phyloP scores from a whole-genome alignment of 2,888 invertebrate genomes.

The Cordilura impudica region DNA sequence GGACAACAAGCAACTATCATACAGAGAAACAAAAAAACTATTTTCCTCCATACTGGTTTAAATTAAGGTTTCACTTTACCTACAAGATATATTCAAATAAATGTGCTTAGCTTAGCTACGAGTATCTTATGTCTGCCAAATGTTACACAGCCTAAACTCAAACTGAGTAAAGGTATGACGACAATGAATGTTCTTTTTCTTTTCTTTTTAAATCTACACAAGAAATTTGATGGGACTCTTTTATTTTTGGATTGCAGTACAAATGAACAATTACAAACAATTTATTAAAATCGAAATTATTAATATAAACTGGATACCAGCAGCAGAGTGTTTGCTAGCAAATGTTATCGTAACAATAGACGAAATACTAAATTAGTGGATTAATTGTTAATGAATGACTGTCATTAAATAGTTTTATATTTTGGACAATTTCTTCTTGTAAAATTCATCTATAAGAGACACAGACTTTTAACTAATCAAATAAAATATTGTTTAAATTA shows the following conservation, averaged over 20 bases:
- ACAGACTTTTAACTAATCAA: background rate
- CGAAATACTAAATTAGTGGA: constrained; percentile 40
- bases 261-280: constrained; percentile 58
- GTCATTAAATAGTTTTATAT: constrained; percentile 50
- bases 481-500: background rate
- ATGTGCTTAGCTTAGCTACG: constrained; percentile 55
- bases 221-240: background rate
- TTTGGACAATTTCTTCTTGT: constrained; percentile 27
- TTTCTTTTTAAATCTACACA: constrained; percentile 17
- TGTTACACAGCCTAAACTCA: constrained; percentile 37
- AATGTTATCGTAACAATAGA: background rate
- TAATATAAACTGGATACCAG: constrained; percentile 49
- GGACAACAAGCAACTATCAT: background rate
- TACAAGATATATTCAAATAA: constrained; percentile 30
- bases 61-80: constrained; percentile 29
- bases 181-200: constrained; percentile 38
- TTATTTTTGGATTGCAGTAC: constrained; percentile 15
- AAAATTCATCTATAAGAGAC: background rate
- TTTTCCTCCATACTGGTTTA: constrained; percentile 54
- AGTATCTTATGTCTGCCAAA: constrained; percentile 42
- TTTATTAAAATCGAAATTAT: constrained; percentile 47
- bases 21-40: constrained; percentile 37
- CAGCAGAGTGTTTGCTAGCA: background rate
- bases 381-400: constrained; percentile 59
- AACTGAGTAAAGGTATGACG: constrained; percentile 39